Conservation (phyloP, 2,797 vertebrate genomes). For the Lithobates sylvaticus region DNA sequence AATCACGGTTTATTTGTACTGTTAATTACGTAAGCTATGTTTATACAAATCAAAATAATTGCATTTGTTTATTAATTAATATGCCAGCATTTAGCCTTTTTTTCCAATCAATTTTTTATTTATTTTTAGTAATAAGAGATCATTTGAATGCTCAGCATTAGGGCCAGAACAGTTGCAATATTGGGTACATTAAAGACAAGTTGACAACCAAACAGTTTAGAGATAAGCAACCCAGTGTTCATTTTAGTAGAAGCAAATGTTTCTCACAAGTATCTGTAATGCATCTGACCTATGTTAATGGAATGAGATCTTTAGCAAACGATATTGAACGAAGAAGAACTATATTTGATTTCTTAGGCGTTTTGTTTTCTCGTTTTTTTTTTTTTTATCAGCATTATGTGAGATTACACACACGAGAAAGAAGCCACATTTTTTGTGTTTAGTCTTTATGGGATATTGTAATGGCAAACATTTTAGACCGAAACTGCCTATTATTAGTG, state of each 20-base stretch:
- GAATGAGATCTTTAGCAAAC: conserved; percentile 20
- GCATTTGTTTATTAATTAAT: no score
- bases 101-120: no score
- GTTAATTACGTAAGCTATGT: no score
- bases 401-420: conserved; percentile 39
- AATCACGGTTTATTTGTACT: no score
- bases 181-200: no score
- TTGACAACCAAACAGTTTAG: conserved; percentile 9
- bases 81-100: no score
- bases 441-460: conserved; percentile 36
- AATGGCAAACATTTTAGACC: conserved; percentile 32
- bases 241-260: conserved; percentile 25
- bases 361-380: background rate
- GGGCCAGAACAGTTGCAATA: no score
- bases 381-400: conserved; percentile 6
- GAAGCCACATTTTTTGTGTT: conserved; percentile 17
- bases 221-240: conserved; percentile 1
- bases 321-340: conserved; percentile 4
- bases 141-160: no score
- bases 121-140: no score
- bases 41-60: no score
- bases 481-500: conserved; percentile 20
- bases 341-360: conserved; percentile 29
- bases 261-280: conserved; percentile 22
- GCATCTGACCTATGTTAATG: conserved; percentile 28